Percentiles rank a stretch among this genome's conserved stretches.
Evolutionary conservation across 2,888 invertebrate genomes (phyloP).

Genomic region (Temnothorax ravouxi): DNA sequence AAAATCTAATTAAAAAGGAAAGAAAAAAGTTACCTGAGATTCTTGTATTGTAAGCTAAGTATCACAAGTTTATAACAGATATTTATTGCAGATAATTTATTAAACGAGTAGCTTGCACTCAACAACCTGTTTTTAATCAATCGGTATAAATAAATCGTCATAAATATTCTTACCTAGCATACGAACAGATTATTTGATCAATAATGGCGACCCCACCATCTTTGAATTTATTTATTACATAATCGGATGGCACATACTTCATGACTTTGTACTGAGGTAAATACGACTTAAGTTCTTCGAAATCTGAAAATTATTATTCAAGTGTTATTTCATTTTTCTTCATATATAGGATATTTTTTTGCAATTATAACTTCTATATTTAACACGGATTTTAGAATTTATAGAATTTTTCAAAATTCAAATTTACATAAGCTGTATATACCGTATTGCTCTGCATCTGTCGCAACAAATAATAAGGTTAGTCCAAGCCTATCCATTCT

Average conservation of each 20-base stretch:
- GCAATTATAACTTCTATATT: conserved; percentile 32
- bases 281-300: conserved; percentile 86
- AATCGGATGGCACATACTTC: conserved; percentile 86
- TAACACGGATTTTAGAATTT: neutral
- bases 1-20: conserved; percentile 88
- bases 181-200: conserved; percentile 98
- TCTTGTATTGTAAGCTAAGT: neutral
- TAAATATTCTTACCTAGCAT: conserved; percentile 88
- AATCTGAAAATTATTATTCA: conserved; percentile 85
- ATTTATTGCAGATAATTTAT: neutral
- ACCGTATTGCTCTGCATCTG: conserved; percentile 91
- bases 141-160: neutral
- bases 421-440: conserved; percentile 39
- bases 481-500: conserved; percentile 88
- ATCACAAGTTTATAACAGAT: neutral
- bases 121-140: neutral
- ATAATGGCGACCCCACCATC: conserved; percentile 97
- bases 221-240: conserved; percentile 88
- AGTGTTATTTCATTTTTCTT: conserved; percentile 14
- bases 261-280: conserved; percentile 86
- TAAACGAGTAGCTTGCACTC: neutral
- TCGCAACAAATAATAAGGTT: conserved; percentile 92
- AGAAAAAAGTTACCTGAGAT: conserved; percentile 31
- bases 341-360: neutral
- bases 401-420: neutral